A percentile compares a stretch with the other conserved stretches of the same genome.
Conservation (phyloP, 2,888 invertebrate species). For the Zaprionus lineosus region DNA sequence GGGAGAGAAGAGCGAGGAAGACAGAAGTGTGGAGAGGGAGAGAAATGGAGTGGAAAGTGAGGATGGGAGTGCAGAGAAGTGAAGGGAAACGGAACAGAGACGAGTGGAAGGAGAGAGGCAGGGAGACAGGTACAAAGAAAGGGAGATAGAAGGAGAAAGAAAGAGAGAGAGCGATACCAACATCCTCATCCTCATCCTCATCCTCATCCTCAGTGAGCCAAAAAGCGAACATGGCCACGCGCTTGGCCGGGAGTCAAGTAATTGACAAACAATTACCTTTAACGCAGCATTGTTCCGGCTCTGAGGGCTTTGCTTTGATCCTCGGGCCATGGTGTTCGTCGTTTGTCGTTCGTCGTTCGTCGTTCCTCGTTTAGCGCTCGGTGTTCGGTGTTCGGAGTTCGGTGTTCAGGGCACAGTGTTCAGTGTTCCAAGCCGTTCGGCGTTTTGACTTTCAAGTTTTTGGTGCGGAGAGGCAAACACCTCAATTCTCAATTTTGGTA, state of each 20-base stretch:
- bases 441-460: slow-evolving; percentile 70
- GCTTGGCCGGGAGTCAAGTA: slow-evolving; percentile 79
- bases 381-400: slow-evolving; percentile 35
- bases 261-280: slow-evolving; percentile 82
- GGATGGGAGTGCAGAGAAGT: neutral
- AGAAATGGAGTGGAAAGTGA: neutral
- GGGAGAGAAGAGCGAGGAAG: neutral
- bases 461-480: slow-evolving; percentile 63
- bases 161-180: neutral
- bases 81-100: neutral
- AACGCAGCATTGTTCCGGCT: slow-evolving; percentile 77
- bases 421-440: slow-evolving; percentile 37
- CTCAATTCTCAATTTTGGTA: slow-evolving; percentile 77
- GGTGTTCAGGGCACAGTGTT: slow-evolving; percentile 10
- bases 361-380: slow-evolving; percentile 6
- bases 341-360: slow-evolving; percentile 22
- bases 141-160: slow-evolving; percentile 3
- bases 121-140: neutral
- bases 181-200: no score
- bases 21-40: slow-evolving; percentile 1
- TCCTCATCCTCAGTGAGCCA: slow-evolving; percentile 18
- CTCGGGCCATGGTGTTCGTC: slow-evolving; percentile 31
- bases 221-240: slow-evolving; percentile 50
- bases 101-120: slow-evolving; percentile 1
- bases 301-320: slow-evolving; percentile 57